Evolutionary conservation across 1,140 invertebrate species (phyloP), one percentile per base, ranked within the genome.

Genomic region (Sarcophaga bullata): DNA sequence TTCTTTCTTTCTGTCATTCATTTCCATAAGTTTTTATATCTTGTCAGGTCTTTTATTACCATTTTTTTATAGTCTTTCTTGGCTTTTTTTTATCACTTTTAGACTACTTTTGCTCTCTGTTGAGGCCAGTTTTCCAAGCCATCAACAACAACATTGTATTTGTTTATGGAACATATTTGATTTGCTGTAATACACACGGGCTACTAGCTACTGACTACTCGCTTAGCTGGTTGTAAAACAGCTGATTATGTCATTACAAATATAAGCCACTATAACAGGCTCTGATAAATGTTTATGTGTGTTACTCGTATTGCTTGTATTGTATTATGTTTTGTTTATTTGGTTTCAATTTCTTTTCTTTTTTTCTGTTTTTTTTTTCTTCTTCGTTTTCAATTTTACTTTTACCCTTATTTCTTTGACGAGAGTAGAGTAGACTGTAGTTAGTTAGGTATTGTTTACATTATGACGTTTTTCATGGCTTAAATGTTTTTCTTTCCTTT

Each of bases 231-330:
- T 68, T 68, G 58, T 68, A 68, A 68, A 68, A 68, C 58, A 68
- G 58, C 58, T 68, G 58, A 68, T 68, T 68, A 68, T 68, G 58
- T 68, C 58, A 68, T 68, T 68, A 17, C n/a, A 68, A 68, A 68
- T 68, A 68, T 68, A 68, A 68, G 58, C 58, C 58, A 68, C n/a
- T 68, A 17, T 68, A 68, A 19, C 58, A 68, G 11, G 52, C n/a
- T 15, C 52, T 37, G 4, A 4, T 37, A 37, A 37, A 37, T 37
- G 1, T 37, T 37, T 37, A n/a, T 37, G 4, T 37, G 25, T 37
- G 25, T 37, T 37, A 37, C 25, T 37, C 25, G 25, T 37, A 37
- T 37, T 19, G 19, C 6, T 58, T 68, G 58, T 68, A 19, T 58
- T 68, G 58, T 68, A 19, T n/a, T 19, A 19, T 19, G 11, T 68